phyloP scores from a whole-genome alignment of 2,797 vertebrate genomes.

The Neosilurus hyrtlii region DNA sequence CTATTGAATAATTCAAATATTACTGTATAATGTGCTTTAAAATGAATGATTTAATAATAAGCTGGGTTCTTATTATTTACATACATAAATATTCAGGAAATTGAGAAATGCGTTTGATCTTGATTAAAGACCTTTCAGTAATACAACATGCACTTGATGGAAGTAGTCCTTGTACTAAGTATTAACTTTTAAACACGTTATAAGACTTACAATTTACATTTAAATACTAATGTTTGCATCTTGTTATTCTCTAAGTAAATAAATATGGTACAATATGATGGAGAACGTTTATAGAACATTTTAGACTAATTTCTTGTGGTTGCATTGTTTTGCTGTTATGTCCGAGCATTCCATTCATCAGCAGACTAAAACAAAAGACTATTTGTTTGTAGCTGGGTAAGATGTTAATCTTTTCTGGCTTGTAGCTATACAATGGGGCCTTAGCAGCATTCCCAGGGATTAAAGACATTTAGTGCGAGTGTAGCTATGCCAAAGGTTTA shows the following conservation, averaged over 20 bases:
- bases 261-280: not conserved
- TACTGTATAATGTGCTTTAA: not conserved
- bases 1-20: not conserved
- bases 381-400: conserved; percentile 71
- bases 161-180: not conserved
- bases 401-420: conserved; percentile 81
- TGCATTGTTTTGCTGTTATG: conserved; percentile 47
- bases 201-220: not conserved
- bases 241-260: not conserved
- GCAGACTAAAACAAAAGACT: conserved; percentile 73
- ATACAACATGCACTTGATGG: not conserved
- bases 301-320: conserved; percentile 28
- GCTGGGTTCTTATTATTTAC: not conserved
- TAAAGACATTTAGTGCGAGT: conserved; percentile 51
- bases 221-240: not conserved
- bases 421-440: conserved; percentile 69
- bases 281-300: conserved; percentile 12
- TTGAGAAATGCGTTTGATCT: not conserved
- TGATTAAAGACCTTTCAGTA: conserved; percentile 9
- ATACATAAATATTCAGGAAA: not conserved
- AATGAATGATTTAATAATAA: not conserved
- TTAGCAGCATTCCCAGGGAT: conserved; percentile 54
- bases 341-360: conserved; percentile 72
- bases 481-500: no score
- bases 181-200: not conserved